phyloP scores from a whole-genome alignment of 1,140 invertebrate genomes.

The Tetramorium parvispinum region DNA sequence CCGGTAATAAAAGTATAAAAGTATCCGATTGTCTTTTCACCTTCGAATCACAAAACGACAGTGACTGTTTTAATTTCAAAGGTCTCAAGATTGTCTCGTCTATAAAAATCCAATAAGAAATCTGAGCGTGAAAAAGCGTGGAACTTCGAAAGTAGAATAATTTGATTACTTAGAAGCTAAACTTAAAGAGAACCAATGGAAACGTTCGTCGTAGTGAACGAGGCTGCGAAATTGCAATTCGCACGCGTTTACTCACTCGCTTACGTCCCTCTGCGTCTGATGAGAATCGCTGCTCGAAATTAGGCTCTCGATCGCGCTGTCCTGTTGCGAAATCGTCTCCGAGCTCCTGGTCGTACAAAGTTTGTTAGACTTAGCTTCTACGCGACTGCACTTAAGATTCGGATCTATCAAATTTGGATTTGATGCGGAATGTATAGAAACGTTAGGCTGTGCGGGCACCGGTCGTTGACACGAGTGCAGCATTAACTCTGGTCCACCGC shows the following conservation, averaged over 20 bases:
- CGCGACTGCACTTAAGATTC: slow-evolving; percentile 76
- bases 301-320: slow-evolving; percentile 80
- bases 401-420: slow-evolving; percentile 81
- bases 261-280: slow-evolving; percentile 78
- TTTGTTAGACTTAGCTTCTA: slow-evolving; percentile 79
- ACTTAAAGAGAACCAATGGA: slow-evolving; percentile 51
- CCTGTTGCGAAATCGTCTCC: slow-evolving; percentile 81
- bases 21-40: slow-evolving; percentile 13
- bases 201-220: slow-evolving; percentile 40
- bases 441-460: slow-evolving; percentile 78
- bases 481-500: slow-evolving; percentile 93
- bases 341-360: slow-evolving; percentile 79
- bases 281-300: slow-evolving; percentile 78
- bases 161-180: slow-evolving; percentile 43
- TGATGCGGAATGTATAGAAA: slow-evolving; percentile 84
- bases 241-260: slow-evolving; percentile 63
- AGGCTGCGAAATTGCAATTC: slow-evolving; percentile 64
- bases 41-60: slow-evolving; percentile 22
- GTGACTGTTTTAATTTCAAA: slow-evolving; percentile 21
- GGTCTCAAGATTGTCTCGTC: background rate
- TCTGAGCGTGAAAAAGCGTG: background rate
- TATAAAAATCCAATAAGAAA: background rate
- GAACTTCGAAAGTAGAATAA: slow-evolving; percentile 44
- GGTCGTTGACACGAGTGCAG: slow-evolving; percentile 84
- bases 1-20: background rate